phyloP scores from a whole-genome alignment of 2,888 invertebrate genomes.

The Lycophotia porphyrea region DNA sequence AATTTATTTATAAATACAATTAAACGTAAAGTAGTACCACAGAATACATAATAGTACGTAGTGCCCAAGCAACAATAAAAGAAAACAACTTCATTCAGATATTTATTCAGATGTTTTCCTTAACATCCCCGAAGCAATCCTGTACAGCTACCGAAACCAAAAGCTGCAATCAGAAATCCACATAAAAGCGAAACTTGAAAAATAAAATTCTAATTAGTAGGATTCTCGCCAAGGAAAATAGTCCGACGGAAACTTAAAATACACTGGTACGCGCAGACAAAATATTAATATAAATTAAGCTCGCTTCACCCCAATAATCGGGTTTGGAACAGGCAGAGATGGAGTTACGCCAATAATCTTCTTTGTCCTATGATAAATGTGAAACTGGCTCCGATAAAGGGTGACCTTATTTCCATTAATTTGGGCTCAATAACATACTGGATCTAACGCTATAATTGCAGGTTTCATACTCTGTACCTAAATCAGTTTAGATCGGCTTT shows the following conservation, averaged over 20 bases:
- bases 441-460: slow-evolving; percentile 18
- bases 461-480: slow-evolving; percentile 5
- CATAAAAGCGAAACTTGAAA: slow-evolving; percentile 27
- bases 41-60: too few species aligned
- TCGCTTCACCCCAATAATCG: background rate
- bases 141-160: background rate
- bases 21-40: background rate
- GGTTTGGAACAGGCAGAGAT: slow-evolving; percentile 6
- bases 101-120: slow-evolving; percentile 9
- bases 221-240: slow-evolving; percentile 5
- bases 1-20: background rate
- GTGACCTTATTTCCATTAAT: slow-evolving; percentile 32
- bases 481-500: background rate
- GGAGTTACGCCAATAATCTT: slow-evolving; percentile 18
- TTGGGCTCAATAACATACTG: slow-evolving; percentile 13
- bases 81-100: background rate
- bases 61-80: background rate
- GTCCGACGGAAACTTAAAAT: background rate
- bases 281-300: slow-evolving; percentile 8
- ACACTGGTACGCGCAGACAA: background rate
- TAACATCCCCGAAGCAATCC: slow-evolving; percentile 1
- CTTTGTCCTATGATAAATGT: slow-evolving; percentile 35
- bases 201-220: slow-evolving; percentile 26
- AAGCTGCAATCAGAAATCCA: background rate
- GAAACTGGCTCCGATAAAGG: slow-evolving; percentile 11